These are phyloP conservation scores for Archips crataeganus DNA, from an alignment of 2,888 invertebrate species.

Conservation along the genomic window DNA sequence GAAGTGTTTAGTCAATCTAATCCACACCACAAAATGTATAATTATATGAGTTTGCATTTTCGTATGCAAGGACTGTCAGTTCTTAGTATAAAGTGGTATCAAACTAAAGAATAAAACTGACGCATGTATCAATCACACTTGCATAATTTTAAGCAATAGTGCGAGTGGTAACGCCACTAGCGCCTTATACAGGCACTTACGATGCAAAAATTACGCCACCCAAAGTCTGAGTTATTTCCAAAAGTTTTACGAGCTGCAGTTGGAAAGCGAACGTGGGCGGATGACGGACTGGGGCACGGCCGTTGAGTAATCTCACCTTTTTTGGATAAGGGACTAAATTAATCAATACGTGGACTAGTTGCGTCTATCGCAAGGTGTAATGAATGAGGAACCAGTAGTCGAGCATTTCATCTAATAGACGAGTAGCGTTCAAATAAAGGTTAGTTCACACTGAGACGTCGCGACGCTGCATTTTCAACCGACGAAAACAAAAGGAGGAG, in stretches of 20 bases:
- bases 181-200: slow-evolving; percentile 27
- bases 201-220: slow-evolving; percentile 42
- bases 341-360: slow-evolving; percentile 24
- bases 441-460: no score
- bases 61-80: no score
- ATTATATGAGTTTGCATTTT: no score
- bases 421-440: no score
- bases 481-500: no score
- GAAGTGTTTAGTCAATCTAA: no score
- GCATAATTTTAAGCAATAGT: slow-evolving; percentile 17
- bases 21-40: no score
- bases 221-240: slow-evolving; percentile 40
- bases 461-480: no score
- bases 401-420: not conserved
- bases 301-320: slow-evolving; percentile 51
- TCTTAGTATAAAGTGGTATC: not conserved
- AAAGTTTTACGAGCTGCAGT: slow-evolving; percentile 35
- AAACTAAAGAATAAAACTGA: slow-evolving; percentile 8
- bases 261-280: slow-evolving; percentile 34
- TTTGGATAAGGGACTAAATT: slow-evolving; percentile 35
- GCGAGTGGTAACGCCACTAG: slow-evolving; percentile 25
- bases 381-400: slow-evolving; percentile 7
- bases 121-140: slow-evolving; percentile 27
- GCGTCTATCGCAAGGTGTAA: slow-evolving; percentile 5
- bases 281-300: slow-evolving; percentile 43